A percentile compares a stretch with the other conserved stretches of the same genome.
Conservation (phyloP, 2,888 invertebrate species). For the Troides oblongomaculatus region DNA sequence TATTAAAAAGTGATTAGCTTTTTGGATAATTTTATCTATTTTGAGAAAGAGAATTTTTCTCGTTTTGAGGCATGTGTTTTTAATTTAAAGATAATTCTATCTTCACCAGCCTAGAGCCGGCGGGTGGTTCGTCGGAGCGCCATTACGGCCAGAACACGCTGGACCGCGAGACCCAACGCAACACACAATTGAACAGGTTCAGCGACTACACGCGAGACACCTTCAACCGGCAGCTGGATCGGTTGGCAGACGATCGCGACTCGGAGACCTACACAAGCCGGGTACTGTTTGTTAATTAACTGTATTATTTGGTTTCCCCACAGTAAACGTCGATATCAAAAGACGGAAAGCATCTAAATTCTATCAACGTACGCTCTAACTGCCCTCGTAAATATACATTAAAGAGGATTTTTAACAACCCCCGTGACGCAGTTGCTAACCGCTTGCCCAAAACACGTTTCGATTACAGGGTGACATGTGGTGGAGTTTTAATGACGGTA, state of each 20-base stretch:
- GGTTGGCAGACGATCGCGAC: slow-evolving; percentile 66
- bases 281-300: slow-evolving; percentile 38
- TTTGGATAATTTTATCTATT: neutral
- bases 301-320: slow-evolving; percentile 1
- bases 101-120: slow-evolving; percentile 22
- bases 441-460: neutral
- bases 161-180: slow-evolving; percentile 82
- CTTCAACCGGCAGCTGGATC: slow-evolving; percentile 70
- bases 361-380: slow-evolving; percentile 5
- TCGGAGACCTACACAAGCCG: slow-evolving; percentile 68
- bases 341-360: slow-evolving; percentile 10
- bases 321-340: slow-evolving; percentile 3
- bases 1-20: too few relatives aligned
- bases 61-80: neutral
- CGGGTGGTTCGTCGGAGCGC: slow-evolving; percentile 24
- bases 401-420: neutral
- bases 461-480: too few relatives aligned
- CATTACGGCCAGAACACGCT: slow-evolving; percentile 59
- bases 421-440: neutral
- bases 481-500: too few relatives aligned
- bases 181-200: slow-evolving; percentile 82
- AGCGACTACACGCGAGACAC: slow-evolving; percentile 64
- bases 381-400: slow-evolving; percentile 1
- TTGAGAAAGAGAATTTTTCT: too few relatives aligned
- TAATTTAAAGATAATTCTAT: neutral